Conservation (phyloP, 2,888 invertebrate genomes). For the Diachrysia chrysitis region DNA sequence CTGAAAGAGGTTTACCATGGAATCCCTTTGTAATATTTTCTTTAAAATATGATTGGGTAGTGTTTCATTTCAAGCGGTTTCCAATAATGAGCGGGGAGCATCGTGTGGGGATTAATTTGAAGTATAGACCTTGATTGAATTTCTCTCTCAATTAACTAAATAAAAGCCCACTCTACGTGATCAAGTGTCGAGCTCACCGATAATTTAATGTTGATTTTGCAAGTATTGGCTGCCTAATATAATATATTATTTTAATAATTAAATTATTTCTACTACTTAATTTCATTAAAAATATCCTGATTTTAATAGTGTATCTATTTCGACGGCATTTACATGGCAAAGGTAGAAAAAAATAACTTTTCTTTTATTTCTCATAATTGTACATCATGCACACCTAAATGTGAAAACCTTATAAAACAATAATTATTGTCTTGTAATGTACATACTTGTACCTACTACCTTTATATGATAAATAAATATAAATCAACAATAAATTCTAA, state of each 20-base stretch:
- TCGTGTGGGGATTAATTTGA: conserved; percentile 68
- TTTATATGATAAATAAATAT: background rate
- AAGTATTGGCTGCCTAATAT: background rate
- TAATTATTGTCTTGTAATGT: too few relatives aligned
- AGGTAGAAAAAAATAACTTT: too few relatives aligned
- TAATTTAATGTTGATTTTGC: conserved; percentile 41
- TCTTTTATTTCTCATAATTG: too few relatives aligned
- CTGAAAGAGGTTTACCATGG: conserved; percentile 23
- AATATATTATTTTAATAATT: background rate
- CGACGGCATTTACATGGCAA: too few relatives aligned
- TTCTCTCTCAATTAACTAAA: conserved; percentile 72
- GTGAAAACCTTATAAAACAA: too few relatives aligned
- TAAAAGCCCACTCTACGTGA: conserved; percentile 61
- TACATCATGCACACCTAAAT: too few relatives aligned
- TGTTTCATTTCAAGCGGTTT: conserved; percentile 60
- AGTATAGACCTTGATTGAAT: conserved; percentile 71
- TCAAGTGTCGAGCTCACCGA: conserved; percentile 57
- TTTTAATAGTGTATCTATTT: too few relatives aligned
- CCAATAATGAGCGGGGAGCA: conserved; percentile 64
- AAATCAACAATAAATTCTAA: too few relatives aligned
- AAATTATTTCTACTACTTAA: too few relatives aligned
- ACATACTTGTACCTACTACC: too few relatives aligned
- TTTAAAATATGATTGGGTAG: conserved; percentile 51
- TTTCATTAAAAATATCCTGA: too few relatives aligned
- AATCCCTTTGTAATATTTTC: conserved; percentile 34